Base-by-base conservation (phyloP, 2,113 vertebrate species). In the Oreochromis aureus region DNA sequence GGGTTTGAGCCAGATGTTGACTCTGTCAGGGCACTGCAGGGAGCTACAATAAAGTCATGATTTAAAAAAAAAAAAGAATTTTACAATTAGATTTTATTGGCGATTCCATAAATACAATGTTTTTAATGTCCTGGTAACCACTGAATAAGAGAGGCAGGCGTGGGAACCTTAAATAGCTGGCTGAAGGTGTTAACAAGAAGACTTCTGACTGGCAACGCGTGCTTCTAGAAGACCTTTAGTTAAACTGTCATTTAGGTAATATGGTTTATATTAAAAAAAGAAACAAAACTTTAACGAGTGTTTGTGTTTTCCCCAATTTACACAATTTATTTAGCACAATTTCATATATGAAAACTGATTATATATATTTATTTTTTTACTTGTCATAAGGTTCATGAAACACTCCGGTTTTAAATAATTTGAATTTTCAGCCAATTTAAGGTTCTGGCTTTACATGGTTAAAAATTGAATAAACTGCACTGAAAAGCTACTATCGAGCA, bases 361-460 rank as follows among this genome's bases (percentile, higher is more conserved):
- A 10, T 30, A 30, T 58, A 36, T 4, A 4, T 51, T 1, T 5
- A n/a, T 5, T 15, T 55, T 59, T 59, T 16, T 2, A 59, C 59
- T 36, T 63, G 59, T 36, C 59, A 7, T n/a, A 63, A 7, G 59
- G 59, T 63, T 63, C 32, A 63, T 1, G 36, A 63, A 63, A 63
- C 59, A 63, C 2, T 63, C 30, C 11, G 30, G 18, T 6, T 63
- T 63, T 0, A 63, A 63, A 63, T 36, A 34, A 63, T 63, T 36
- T 3, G 10, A 36, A 36, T 63, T 66, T 63, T 66, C 61, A 66
- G 10, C 32, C 61, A 66, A 66, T n/a, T 39, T 66, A 39, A 39
- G 3, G 61, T 3, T 66, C 18, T 0, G 0, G 61, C 18, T n/a
- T 66, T 39, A 66, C 61, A 11, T 66, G 6, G 19, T 39, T 41